Evolutionary conservation across 2,797 vertebrate genomes (phyloP).

Genomic region (Poliocrania exsul): DNA sequence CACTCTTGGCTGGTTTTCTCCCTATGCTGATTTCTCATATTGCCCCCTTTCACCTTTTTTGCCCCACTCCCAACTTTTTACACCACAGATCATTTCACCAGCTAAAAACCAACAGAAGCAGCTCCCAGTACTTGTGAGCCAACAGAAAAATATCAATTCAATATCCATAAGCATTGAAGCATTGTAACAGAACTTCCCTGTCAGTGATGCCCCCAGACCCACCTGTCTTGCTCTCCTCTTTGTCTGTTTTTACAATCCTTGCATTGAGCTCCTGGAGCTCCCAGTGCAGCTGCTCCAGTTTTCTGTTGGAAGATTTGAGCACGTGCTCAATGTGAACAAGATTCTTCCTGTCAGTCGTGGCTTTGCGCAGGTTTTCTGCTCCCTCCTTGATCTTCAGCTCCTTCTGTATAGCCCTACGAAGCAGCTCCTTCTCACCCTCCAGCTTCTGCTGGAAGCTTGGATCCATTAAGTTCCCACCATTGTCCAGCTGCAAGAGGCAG

Average conservation of each 20-base stretch:
- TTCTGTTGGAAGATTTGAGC: conserved; percentile 87
- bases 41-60: not conserved
- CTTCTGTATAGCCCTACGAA: conserved; percentile 90
- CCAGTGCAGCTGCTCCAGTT: conserved; percentile 87
- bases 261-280: conserved; percentile 90
- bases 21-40: not conserved
- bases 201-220: not conserved
- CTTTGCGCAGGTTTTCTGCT: conserved; percentile 87
- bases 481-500: conserved; percentile 72
- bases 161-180: not conserved
- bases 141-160: not conserved
- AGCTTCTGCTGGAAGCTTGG: conserved; percentile 86
- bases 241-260: conserved; percentile 83
- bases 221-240: conserved; percentile 60
- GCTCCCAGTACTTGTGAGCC: not conserved
- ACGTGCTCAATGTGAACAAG: conserved; percentile 88
- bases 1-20: not conserved
- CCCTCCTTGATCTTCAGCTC: conserved; percentile 97
- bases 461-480: conserved; percentile 81
- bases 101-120: not conserved
- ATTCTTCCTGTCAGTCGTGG: conserved; percentile 87
- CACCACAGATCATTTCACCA: not conserved
- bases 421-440: conserved; percentile 83
- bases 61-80: not conserved
- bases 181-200: not conserved